Evolutionary conservation across 2,113 vertebrate genomes (phyloP).

Genomic region (Thymallus thymallus): DNA sequence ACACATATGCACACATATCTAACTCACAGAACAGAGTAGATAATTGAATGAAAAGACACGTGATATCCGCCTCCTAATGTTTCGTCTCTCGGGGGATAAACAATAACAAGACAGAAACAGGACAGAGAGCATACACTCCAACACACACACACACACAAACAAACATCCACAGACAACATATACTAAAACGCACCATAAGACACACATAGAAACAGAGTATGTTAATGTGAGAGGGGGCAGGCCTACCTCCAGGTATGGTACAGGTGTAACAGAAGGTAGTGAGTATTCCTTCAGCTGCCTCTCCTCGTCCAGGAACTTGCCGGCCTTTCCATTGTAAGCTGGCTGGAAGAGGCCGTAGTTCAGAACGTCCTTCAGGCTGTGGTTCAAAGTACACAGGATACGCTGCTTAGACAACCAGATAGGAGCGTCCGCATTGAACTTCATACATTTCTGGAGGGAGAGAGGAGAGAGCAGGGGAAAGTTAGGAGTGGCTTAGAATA

Average conservation of each 20-base stretch:
- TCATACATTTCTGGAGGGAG: constrained; percentile 89
- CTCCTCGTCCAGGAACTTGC: constrained; percentile 97
- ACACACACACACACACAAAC: constrained; percentile 27
- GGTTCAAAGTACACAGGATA: constrained; percentile 91
- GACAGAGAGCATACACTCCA: neutral
- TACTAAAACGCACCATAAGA: neutral
- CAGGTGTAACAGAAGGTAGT: constrained; percentile 82
- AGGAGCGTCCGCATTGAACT: constrained; percentile 88
- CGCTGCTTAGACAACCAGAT: constrained; percentile 95
- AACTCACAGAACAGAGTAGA: neutral
- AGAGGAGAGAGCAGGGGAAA: constrained; percentile 42
- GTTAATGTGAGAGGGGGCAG: constrained; percentile 47
- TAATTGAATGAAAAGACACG: neutral
- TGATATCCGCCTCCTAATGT: neutral
- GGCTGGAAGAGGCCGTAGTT: constrained; percentile 98
- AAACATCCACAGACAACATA: constrained; percentile 8
- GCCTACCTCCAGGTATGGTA: constrained; percentile 93
- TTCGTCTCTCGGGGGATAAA: too few species aligned
- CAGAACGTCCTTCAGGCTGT: constrained; percentile 96
- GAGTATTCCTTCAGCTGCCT: constrained; percentile 92
- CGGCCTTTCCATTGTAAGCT: constrained; percentile 88
- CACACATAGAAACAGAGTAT: constrained; percentile 33
- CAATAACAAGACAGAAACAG: too few species aligned
- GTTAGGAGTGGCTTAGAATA: neutral
- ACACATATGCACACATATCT: neutral